Percentiles rank a stretch among this genome's conserved stretches.
Conservation (phyloP, 2,797 vertebrate genomes). For the Halcyon leucocephala region DNA sequence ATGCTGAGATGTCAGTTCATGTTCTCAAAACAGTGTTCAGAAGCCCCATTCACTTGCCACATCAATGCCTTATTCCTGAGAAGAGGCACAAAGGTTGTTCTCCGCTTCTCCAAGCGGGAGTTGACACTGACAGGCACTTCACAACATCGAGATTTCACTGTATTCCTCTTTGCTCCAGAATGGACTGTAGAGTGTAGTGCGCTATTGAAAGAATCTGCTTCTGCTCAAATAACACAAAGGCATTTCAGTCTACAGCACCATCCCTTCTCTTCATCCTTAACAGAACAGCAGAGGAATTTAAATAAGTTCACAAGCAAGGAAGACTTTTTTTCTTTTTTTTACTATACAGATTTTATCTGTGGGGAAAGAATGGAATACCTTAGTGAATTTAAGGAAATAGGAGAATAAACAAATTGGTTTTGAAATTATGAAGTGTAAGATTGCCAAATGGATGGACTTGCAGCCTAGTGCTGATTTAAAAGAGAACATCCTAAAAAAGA, state of each 20-base stretch:
- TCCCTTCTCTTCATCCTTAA: background rate
- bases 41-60: background rate
- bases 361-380: background rate
- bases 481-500: background rate
- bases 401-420: background rate
- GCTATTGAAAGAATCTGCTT: background rate
- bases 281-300: background rate
- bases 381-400: background rate
- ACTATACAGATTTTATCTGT: background rate
- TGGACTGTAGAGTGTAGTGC: background rate
- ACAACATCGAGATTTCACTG: background rate
- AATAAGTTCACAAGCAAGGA: background rate
- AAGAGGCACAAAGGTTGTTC: background rate
- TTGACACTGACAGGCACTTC: background rate
- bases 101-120: background rate
- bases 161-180: background rate
- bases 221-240: background rate
- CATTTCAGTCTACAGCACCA: background rate
- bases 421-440: background rate
- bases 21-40: background rate
- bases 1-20: background rate
- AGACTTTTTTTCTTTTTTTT: background rate
- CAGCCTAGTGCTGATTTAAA: background rate
- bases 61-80: background rate
- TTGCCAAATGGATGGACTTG: background rate